Percentiles rank a stretch among this genome's conserved stretches.
Conservation (phyloP, 2,888 invertebrate species). For the Rapana venosa region DNA sequence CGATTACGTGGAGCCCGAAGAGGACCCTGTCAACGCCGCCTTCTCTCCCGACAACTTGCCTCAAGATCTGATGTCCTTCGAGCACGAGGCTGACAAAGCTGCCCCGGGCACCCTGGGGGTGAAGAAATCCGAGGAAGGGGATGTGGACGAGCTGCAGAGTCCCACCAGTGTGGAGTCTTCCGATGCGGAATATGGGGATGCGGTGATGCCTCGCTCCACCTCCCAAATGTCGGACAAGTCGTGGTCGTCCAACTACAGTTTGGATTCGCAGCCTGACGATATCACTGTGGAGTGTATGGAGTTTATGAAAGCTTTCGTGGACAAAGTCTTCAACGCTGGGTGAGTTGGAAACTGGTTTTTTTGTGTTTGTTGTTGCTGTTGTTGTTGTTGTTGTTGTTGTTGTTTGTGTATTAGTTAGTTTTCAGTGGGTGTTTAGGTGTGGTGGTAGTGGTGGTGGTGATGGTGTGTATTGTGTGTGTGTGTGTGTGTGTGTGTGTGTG, state of each 20-base stretch:
- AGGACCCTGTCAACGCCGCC: slow-evolving; percentile 41
- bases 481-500: background rate
- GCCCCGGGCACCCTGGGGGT: slow-evolving; percentile 46
- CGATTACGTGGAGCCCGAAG: slow-evolving; percentile 67
- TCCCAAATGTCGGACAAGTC: slow-evolving; percentile 72
- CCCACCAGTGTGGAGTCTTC: slow-evolving; percentile 69
- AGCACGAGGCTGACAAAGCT: slow-evolving; percentile 54
- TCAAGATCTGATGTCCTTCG: slow-evolving; percentile 71
- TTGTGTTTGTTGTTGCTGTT: background rate
- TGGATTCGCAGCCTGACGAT: slow-evolving; percentile 80
- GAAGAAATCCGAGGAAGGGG: background rate
- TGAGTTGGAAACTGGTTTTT: slow-evolving; percentile 56
- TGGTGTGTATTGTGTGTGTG: background rate
- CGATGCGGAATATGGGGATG: slow-evolving; percentile 69
- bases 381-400: background rate
- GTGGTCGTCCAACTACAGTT: slow-evolving; percentile 71
- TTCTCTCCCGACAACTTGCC: slow-evolving; percentile 55
- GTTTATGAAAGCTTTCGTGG: slow-evolving; percentile 85
- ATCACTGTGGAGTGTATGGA: slow-evolving; percentile 81
- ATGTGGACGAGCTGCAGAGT: slow-evolving; percentile 30
- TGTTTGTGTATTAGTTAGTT: background rate
- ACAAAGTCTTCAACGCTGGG: slow-evolving; percentile 82
- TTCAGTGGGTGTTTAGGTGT: background rate
- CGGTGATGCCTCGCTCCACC: slow-evolving; percentile 60
- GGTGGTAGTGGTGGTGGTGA: background rate